Evolutionary conservation across 2,797 vertebrate species (phyloP), one percentile per base, ranked within the genome.

Genomic region (Argentina silus): DNA sequence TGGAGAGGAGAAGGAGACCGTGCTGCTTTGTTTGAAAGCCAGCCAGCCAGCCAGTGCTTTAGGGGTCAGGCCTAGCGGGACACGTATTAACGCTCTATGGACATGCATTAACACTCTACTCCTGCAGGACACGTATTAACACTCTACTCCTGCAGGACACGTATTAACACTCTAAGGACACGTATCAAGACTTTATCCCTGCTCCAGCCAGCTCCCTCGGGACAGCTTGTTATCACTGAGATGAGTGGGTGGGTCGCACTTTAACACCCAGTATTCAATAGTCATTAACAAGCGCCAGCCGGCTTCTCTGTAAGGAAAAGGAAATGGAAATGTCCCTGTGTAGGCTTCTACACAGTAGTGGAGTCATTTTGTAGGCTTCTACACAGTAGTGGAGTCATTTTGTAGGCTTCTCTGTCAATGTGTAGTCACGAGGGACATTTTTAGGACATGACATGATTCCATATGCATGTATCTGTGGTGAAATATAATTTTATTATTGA

Each of bases 21-120:
- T 68, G 66, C 48, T 82, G 85, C 81, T 86, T 87, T 87, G 80
- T 82, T 86, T 87, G 80, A 81, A 56, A 48, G 17, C 68, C 64
- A 63, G 78, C 81, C 83, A 88, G 75, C 23, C 74, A 67, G 72
- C 43, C 72, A 47, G 50, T 44, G 59, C 60, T 51, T 36, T 4
- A 36, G 27, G 27, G 27, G 59, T 61, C 12, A 21, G 59, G 5
- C 27, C 23, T 14, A 36, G 63, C 70, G 70, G 73, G 79, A 80
- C 66, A 44, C 68, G 68, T 76, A 83, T 87, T 87, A 87, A 83
- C 85, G 80, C 83, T 70, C 57, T 12, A 48, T 2, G 27, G 27
- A 36, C 27, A 36, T 4, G 27, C 27, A 36, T 36, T 36, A 36
- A 36, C 27, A 36, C 27, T 36, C 27, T 36, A 36, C 27, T 36